A percentile compares a stretch with the other conserved stretches of the same genome.
phyloP scores from a whole-genome alignment of 2,797 vertebrate genomes.

The Pterois miles region DNA sequence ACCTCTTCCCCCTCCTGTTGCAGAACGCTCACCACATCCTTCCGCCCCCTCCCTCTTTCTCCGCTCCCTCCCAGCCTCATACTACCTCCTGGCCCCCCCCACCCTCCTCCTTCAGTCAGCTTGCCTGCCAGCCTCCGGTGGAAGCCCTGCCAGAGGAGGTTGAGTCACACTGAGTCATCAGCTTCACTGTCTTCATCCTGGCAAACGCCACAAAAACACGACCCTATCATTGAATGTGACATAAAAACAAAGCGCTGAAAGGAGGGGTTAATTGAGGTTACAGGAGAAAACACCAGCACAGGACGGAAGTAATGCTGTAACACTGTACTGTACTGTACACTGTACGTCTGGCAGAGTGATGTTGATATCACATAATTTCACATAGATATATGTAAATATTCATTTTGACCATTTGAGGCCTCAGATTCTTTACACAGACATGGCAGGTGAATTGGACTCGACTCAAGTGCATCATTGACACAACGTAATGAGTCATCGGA shows the following conservation, averaged over 20 bases:
- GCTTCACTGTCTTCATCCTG: conserved; percentile 63
- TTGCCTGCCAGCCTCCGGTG: conserved; percentile 76
- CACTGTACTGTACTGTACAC: not conserved
- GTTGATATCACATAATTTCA: not conserved
- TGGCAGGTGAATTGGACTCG: not conserved
- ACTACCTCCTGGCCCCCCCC: conserved; percentile 56
- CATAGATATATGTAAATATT: not conserved
- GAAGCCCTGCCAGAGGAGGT: conserved; percentile 73
- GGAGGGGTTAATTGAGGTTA: conserved; percentile 37
- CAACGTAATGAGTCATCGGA: not conserved
- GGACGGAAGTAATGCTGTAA: conserved; percentile 14
- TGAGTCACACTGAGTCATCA: conserved; percentile 80
- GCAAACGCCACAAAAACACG: conserved; percentile 53
- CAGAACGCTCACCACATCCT: conserved; percentile 77
- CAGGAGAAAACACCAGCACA: conserved; percentile 30
- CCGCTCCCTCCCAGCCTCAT: conserved; percentile 37
- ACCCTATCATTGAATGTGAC: conserved; percentile 29
- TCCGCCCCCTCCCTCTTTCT: conserved; percentile 42
- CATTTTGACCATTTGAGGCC: not conserved
- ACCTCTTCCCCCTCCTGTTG: conserved; percentile 77
- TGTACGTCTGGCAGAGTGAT: not conserved
- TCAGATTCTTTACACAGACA: not conserved
- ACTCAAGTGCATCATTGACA: not conserved
- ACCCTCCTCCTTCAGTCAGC: not conserved
- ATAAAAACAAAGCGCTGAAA: conserved; percentile 47